Conservation (phyloP, 2,113 vertebrate genomes). For the Apeltes quadracus region DNA sequence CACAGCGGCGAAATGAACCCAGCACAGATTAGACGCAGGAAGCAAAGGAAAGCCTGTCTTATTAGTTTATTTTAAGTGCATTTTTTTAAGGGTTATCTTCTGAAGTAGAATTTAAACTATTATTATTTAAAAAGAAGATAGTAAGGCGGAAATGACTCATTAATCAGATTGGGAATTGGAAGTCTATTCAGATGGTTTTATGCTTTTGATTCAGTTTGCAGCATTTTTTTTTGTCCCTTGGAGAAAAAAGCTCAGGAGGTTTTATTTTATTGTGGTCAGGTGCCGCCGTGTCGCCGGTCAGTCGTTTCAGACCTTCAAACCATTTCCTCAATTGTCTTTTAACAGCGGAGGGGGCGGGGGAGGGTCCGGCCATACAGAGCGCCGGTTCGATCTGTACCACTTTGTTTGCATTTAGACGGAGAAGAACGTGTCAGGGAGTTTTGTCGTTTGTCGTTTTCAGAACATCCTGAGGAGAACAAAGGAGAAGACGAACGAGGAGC, state of each 20-base stretch:
- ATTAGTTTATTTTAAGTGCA: no score
- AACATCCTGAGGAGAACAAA: slow-evolving; percentile 88
- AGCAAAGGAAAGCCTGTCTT: no score
- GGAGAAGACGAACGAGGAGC: slow-evolving; percentile 82
- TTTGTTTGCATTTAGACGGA: not conserved
- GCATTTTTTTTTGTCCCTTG: not conserved
- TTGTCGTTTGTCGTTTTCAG: slow-evolving; percentile 70
- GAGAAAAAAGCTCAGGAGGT: not conserved
- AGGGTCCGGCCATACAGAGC: no score
- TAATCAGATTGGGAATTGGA: not conserved
- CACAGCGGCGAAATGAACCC: not conserved
- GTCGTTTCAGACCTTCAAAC: not conserved
- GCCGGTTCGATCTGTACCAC: not conserved
- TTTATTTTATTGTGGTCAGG: no score
- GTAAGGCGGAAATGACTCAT: no score
- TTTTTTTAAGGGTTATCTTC: not conserved
- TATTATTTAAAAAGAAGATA: not conserved
- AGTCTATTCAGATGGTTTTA: not conserved
- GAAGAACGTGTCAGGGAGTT: slow-evolving; percentile 41
- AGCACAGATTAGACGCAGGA: no score
- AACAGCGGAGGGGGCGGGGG: no score
- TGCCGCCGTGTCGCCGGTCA: not conserved
- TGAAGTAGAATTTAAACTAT: no score
- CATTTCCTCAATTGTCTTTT: not conserved
- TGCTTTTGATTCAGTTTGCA: not conserved